Percentiles rank a stretch among this genome's conserved stretches.
Conservation (phyloP, 2,797 vertebrate genomes). For the Siniperca undulata region DNA sequence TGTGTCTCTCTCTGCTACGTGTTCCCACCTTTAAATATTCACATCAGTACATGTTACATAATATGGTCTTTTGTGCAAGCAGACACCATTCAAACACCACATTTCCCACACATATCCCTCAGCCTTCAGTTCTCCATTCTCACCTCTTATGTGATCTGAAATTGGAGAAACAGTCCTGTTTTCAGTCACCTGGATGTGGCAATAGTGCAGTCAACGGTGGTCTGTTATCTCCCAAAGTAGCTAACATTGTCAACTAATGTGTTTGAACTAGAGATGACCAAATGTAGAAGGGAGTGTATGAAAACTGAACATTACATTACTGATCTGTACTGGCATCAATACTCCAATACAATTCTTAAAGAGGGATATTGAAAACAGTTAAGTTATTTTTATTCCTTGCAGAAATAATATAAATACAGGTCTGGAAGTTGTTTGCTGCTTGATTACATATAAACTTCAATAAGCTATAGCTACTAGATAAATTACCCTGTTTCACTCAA, state of each 20-base stretch:
- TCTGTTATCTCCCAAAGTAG: neutral
- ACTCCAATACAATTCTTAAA: neutral
- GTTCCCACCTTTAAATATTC: neutral
- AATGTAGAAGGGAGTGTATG: neutral
- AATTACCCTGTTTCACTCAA: too few species aligned
- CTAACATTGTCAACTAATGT: neutral
- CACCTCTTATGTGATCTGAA: neutral
- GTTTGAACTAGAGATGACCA: neutral
- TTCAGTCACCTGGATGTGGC: neutral
- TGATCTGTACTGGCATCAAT: neutral
- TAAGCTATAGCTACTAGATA: neutral
- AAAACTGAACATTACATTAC: neutral
- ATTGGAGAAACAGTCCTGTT: neutral
- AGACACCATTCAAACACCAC: neutral
- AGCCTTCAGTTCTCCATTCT: neutral
- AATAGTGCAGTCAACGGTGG: neutral
- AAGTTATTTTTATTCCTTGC: neutral
- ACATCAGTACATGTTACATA: slow-evolving; percentile 1
- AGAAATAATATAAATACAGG: neutral
- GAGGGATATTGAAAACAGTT: too few species aligned
- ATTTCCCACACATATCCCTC: neutral
- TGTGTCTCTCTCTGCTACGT: neutral
- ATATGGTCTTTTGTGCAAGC: neutral
- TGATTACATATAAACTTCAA: too few species aligned
- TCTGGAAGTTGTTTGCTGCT: neutral